Conservation (phyloP, 2,113 vertebrate genomes). For the Anser brachyrhynchus region DNA sequence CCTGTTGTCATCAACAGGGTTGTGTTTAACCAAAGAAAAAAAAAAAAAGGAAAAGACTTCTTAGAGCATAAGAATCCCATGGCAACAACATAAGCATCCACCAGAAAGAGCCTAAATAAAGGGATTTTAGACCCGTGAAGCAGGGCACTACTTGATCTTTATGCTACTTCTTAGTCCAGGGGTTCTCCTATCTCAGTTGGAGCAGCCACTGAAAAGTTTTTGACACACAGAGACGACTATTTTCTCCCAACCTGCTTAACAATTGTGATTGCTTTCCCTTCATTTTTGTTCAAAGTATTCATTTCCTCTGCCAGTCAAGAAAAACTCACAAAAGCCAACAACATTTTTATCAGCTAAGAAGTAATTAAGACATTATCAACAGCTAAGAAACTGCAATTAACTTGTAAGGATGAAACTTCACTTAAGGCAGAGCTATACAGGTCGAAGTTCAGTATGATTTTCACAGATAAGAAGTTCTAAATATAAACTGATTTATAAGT, state of each 20-base stretch:
- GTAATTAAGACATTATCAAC: not conserved
- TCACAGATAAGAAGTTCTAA: slow-evolving; percentile 32
- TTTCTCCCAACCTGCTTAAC: not conserved
- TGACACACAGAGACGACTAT: not conserved
- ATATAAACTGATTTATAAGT: slow-evolving; percentile 14
- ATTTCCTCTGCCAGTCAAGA: slow-evolving; percentile 4
- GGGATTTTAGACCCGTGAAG: not conserved
- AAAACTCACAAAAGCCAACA: not conserved
- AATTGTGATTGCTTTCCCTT: not conserved
- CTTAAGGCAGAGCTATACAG: not conserved
- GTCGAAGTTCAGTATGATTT: slow-evolving; percentile 22
- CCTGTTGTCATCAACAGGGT: not conserved
- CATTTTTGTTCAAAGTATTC: not conserved
- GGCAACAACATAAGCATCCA: not conserved
- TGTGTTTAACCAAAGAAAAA: not conserved
- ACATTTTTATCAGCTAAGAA: not conserved
- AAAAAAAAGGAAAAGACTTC: not conserved
- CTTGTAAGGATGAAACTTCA: not conserved
- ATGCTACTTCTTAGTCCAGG: not conserved
- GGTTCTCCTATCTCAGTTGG: not conserved
- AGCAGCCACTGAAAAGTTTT: not conserved
- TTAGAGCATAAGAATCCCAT: not conserved
- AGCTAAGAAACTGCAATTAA: slow-evolving; percentile 24
- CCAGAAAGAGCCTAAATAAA: not conserved
- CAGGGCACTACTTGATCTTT: not conserved